Base-by-base conservation (phyloP, 2,113 vertebrate genomes). In the Siniperca chuatsi region DNA sequence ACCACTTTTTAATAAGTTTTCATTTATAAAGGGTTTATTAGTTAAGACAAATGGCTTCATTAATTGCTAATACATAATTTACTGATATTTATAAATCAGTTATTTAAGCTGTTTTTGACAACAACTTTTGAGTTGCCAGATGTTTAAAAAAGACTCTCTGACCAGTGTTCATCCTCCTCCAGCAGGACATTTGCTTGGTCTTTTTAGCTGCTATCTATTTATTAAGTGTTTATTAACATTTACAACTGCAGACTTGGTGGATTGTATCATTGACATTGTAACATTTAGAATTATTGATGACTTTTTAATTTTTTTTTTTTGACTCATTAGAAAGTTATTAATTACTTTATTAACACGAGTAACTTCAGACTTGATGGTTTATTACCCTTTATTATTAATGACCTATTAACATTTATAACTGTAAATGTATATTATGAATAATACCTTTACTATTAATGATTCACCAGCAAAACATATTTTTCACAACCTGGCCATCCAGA, bases 241-340 rank as follows among this genome's bases (percentile, higher is more conserved):
- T 40, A 12, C 21, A 23, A 6, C n/a, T 64, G 74, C 20, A 64
- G 29, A 23, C 74, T 15, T 50, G 12, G 2, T 64, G 44, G 20
- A 52, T 75, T 75, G 64, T 75, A 12, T 61, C 6, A 75, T n/a
- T 37, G 37, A 60, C 40, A n/a, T 21, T 7, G 13, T 25, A 78
- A 35, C 23, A 40, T 64, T 65, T 29, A 35, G 21, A 35, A 42
- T 15, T 62, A 12, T 16, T 33, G 44, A 66, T 40, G 35, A 52
- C 60, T 15, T 25, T 25, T 25, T 25, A 25, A 25, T 25, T 25
- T 37, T 37, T 25, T 37, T 37, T 37, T 37, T 37, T 37, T 37
- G 35, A 37, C 3, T 37, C 4, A 37, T 37, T 6, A 37, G 35
- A 37, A 37, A 37, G 35, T 37, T 37, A 37, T 37, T 37, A 37